Evolutionary conservation across 1,140 invertebrate species (phyloP).

Genomic region (Neodiprion virginianus): DNA sequence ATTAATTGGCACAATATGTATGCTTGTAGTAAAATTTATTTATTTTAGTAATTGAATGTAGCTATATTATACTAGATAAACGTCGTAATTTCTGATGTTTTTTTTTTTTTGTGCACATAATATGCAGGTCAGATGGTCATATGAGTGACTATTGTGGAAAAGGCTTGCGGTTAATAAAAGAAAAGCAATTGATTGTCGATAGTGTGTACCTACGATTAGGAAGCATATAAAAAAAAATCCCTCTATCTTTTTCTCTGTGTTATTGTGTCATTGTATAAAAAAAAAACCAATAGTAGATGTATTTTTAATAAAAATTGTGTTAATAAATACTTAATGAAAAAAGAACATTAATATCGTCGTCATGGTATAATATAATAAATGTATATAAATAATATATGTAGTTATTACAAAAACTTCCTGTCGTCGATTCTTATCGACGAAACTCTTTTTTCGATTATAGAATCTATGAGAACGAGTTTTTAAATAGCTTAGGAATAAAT

Average conservation of each 20-base stretch:
- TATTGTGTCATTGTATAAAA: slow-evolving; percentile 6
- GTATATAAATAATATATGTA: neutral
- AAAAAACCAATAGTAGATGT: neutral
- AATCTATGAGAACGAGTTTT: neutral
- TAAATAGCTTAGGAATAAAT: neutral
- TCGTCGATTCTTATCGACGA: neutral
- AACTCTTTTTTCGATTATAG: neutral
- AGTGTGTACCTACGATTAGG: no score
- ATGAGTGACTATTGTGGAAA: no score
- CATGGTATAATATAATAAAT: neutral
- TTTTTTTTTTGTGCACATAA: no score
- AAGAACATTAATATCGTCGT: neutral
- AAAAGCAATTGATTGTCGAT: neutral
- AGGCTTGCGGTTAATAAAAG: no score
- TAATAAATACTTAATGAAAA: neutral
- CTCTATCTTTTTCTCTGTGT: neutral
- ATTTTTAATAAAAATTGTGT: slow-evolving; percentile 5
- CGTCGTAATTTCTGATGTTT: no score
- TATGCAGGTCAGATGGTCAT: no score
- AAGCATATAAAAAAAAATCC: neutral
- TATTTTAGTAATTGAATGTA: no score
- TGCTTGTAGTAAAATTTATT: no score
- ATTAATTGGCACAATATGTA: no score
- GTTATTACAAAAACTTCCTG: neutral
- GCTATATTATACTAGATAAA: no score